Base-by-base conservation (phyloP, 2,888 invertebrate species). In the Agonopterix arenella region DNA sequence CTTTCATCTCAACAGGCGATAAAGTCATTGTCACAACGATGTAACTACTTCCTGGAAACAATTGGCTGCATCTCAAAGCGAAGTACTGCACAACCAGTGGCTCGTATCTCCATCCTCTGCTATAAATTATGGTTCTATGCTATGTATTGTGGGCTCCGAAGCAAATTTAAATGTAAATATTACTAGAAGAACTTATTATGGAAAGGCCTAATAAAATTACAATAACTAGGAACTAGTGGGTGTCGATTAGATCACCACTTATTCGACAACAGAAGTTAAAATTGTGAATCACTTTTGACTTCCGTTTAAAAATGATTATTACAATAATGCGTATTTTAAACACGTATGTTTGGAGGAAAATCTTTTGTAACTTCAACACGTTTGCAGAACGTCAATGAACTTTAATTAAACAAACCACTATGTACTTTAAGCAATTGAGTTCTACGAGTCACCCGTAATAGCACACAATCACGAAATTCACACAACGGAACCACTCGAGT, bases 241-340 rank as follows among this genome's bases (percentile, higher is more conserved):
- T 62, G 77, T 67, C 59, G 76, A 75, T 84, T 83, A 82, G 79
- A 68, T 84, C 84, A 84, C 74, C 61, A 46, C 13, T 59, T 53
- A 60, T 66, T 68, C 53, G 58, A 59, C 57, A 60, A 59, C 54
- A 58, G 50, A 49, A 49, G 47, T 60, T 57, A 51, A 47, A 54
- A 53, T 13, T 8, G 46, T 64, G 58, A 69, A 60, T 67, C 64
- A 68, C 40, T 52, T 51, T 50, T 41, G 40, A 51, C 28, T 48
- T 54, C 47, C 16, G n/a, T 16, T 36, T 10, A 50, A 42, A 16
- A 36, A 13, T n/a, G 8, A 13, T 46, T 7, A 36, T 11, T n/a
- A n/a, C 41, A n/a, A 28, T 36, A 28, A 36, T 7, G 28, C 8
- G 36, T 11, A 13, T 40, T 28, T 28, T 28, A 47, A 45, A 28